Evolutionary conservation across 2,888 invertebrate genomes (phyloP).

Genomic region (Andrena marginata): DNA sequence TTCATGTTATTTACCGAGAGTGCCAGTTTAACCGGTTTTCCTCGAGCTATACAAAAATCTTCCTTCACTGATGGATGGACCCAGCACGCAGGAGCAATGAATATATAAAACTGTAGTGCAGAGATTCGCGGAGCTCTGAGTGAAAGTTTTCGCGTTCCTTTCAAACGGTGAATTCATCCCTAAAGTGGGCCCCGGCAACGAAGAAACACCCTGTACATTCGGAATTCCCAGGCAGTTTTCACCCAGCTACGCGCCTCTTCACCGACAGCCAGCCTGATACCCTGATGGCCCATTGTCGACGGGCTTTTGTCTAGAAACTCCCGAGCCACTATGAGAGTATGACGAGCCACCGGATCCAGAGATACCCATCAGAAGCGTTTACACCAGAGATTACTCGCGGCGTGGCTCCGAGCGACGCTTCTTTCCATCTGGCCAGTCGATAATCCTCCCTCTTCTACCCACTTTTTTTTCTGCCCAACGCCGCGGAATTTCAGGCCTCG

Average conservation of each 20-base stretch:
- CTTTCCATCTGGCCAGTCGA: constrained; percentile 47
- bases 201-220: constrained; percentile 2
- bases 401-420: constrained; percentile 52
- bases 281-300: constrained; percentile 78
- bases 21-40: neutral
- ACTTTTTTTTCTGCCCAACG: constrained; percentile 27
- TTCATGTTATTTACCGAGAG: neutral
- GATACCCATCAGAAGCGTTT: constrained; percentile 69
- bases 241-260: constrained; percentile 39
- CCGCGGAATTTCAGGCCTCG: constrained; percentile 30
- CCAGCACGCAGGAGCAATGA: neutral
- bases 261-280: constrained; percentile 62
- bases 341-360: constrained; percentile 68
- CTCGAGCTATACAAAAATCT: neutral
- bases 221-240: constrained; percentile 35
- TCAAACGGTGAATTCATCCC: neutral
- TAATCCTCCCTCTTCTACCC: constrained; percentile 14
- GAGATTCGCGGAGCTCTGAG: neutral
- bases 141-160: constrained; percentile 12
- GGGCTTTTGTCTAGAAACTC: constrained; percentile 70
- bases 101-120: neutral
- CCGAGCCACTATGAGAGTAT: constrained; percentile 60
- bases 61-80: neutral
- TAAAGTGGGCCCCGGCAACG: constrained; percentile 17
- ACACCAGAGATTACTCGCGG: constrained; percentile 65